Percentiles rank a stretch among this genome's conserved stretches.
These are phyloP conservation scores for Hippoglossus hippoglossus DNA, from an alignment of 2,797 vertebrate genomes.

Conservation along the genomic window DNA sequence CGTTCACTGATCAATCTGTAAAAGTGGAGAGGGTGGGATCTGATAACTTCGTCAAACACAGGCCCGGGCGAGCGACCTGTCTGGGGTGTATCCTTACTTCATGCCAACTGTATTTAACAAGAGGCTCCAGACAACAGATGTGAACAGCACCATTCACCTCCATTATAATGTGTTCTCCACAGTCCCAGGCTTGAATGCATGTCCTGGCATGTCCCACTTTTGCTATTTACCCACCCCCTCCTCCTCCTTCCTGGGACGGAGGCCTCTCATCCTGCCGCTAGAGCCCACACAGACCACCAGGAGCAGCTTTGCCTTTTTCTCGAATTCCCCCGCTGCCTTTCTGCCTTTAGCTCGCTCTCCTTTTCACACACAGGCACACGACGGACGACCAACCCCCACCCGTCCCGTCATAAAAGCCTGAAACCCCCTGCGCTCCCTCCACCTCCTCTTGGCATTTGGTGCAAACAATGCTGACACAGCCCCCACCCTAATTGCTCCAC, in stretches of 20 bases:
- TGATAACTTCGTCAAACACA: conserved; percentile 1
- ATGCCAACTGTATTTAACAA: conserved; percentile 48
- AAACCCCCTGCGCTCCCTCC: conserved; percentile 63
- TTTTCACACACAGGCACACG: conserved; percentile 60
- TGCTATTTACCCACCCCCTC: conserved; percentile 63
- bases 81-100: neutral
- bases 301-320: conserved; percentile 62
- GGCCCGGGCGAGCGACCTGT: conserved; percentile 15
- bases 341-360: conserved; percentile 56
- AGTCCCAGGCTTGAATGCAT: conserved; percentile 68
- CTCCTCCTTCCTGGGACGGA: conserved; percentile 47
- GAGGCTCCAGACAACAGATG: conserved; percentile 61
- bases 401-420: conserved; percentile 67
- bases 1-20: no score
- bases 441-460: conserved; percentile 76
- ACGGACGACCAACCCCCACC: conserved; percentile 67
- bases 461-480: conserved; percentile 82
- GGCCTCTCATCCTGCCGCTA: conserved; percentile 69
- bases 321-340: conserved; percentile 59
- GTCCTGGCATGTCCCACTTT: conserved; percentile 78
- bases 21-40: no score
- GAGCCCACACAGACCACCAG: conserved; percentile 67
- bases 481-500: conserved; percentile 78
- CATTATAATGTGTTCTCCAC: conserved; percentile 48
- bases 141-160: conserved; percentile 55